These are phyloP conservation scores for Potamarius usumacintae DNA, from an alignment of 2,113 vertebrate genomes.

Conservation along the genomic window DNA sequence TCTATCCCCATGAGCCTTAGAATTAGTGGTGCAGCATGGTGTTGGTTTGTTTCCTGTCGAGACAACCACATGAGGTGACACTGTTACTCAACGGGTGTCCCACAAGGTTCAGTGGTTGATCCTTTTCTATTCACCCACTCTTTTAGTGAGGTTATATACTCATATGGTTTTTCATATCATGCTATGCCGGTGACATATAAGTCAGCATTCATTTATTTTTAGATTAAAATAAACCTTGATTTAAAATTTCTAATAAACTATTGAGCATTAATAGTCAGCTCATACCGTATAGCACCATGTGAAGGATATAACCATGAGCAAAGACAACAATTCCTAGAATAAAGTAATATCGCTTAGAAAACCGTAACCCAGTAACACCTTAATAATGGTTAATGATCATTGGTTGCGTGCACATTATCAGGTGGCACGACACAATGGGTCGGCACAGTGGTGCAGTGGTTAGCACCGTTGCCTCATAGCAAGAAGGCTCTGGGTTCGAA, in stretches of 20 bases:
- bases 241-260: not conserved
- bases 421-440: not conserved
- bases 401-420: not conserved
- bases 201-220: not conserved
- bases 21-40: not conserved
- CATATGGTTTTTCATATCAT: not conserved
- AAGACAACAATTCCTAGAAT: not conserved
- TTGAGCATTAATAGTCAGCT: not conserved
- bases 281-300: not conserved
- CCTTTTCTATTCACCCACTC: not conserved
- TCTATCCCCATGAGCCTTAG: not conserved
- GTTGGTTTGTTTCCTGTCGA: not conserved
- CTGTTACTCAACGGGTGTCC: not conserved
- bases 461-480: too few relatives aligned
- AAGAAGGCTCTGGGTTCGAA: too few relatives aligned
- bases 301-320: not conserved
- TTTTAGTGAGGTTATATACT: not conserved
- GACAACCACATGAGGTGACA: not conserved
- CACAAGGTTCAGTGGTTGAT: not conserved
- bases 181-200: not conserved
- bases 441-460: too few relatives aligned
- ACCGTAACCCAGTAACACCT: not conserved
- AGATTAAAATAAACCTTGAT: not conserved
- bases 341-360: not conserved
- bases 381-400: not conserved